These are phyloP conservation scores for Meleagris gallopavo DNA, from an alignment of 2,113 vertebrate species.

Conservation along the genomic window DNA sequence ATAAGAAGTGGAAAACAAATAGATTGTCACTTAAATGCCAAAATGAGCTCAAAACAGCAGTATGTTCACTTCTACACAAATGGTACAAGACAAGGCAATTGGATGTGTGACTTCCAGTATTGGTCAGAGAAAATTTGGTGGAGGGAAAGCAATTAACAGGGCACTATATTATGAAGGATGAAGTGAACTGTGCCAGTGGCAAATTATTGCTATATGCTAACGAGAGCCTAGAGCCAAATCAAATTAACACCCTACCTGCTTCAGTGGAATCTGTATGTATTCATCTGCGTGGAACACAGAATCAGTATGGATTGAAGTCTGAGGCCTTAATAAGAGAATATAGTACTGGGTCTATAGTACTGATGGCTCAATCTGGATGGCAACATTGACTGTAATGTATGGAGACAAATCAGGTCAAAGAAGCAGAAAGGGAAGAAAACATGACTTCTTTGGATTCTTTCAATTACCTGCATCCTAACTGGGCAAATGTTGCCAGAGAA, in stretches of 20 bases:
- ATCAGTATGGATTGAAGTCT: background rate
- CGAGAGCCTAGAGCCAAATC: background rate
- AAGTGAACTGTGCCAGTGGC: background rate
- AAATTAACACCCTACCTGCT: background rate
- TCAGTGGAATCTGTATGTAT: background rate
- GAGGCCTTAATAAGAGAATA: background rate
- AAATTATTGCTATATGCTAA: background rate
- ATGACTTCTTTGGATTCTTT: background rate
- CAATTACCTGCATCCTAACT: background rate
- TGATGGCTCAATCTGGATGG: background rate
- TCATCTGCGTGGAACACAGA: background rate
- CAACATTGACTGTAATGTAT: background rate
- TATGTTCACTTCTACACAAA: background rate
- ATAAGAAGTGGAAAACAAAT: background rate
- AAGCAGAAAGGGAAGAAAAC: slow-evolving; percentile 3
- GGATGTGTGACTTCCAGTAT: background rate
- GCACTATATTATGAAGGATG: background rate
- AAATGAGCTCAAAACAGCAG: background rate
- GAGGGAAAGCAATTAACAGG: background rate
- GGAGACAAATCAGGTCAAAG: background rate
- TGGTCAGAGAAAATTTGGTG: background rate
- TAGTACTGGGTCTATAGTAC: background rate
- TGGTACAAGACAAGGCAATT: background rate
- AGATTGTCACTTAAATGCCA: background rate
- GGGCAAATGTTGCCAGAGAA: background rate